These are phyloP conservation scores for Percina caprodes DNA, from an alignment of 2,113 vertebrate genomes.

Conservation along the genomic window DNA sequence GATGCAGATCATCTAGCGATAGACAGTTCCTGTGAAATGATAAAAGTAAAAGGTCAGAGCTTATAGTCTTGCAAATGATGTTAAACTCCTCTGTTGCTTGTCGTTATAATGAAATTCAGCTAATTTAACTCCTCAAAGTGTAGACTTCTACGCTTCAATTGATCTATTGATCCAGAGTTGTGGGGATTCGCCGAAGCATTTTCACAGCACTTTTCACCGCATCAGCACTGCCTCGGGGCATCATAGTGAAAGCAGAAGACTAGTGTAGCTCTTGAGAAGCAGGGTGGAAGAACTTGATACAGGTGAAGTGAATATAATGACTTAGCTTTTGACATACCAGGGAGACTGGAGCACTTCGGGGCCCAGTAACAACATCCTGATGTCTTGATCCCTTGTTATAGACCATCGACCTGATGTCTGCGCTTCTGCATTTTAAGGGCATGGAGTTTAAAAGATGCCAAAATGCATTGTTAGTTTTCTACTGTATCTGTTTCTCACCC, in stretches of 20 bases:
- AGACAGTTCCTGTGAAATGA: constrained; percentile 19
- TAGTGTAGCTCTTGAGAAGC: constrained; percentile 64
- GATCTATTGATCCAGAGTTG: constrained; percentile 65
- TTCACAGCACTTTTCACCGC: constrained; percentile 79
- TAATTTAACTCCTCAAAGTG: constrained; percentile 52
- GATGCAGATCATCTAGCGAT: constrained; percentile 27
- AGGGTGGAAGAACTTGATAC: constrained; percentile 63
- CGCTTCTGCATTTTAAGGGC: constrained; percentile 20
- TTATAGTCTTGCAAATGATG: constrained; percentile 56
- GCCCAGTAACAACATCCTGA: constrained; percentile 44
- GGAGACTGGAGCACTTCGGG: constrained; percentile 42
- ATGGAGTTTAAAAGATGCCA: constrained; percentile 26
- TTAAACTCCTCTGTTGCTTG: constrained; percentile 46
- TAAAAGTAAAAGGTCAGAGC: constrained; percentile 61
- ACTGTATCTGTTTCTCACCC: constrained; percentile 7
- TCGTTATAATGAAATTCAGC: constrained; percentile 63
- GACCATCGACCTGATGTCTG: constrained; percentile 40
- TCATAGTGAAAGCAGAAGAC: constrained; percentile 71
- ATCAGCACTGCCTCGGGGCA: constrained; percentile 77
- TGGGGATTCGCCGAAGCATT: constrained; percentile 65
- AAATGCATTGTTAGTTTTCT: constrained; percentile 2
- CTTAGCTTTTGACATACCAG: constrained; percentile 61
- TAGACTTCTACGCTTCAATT: constrained; percentile 46
- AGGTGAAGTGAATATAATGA: constrained; percentile 76
- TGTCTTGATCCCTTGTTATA: constrained; percentile 57